Evolutionary conservation across 2,113 vertebrate genomes (phyloP).

Genomic region (Hippopotamus amphibius): DNA sequence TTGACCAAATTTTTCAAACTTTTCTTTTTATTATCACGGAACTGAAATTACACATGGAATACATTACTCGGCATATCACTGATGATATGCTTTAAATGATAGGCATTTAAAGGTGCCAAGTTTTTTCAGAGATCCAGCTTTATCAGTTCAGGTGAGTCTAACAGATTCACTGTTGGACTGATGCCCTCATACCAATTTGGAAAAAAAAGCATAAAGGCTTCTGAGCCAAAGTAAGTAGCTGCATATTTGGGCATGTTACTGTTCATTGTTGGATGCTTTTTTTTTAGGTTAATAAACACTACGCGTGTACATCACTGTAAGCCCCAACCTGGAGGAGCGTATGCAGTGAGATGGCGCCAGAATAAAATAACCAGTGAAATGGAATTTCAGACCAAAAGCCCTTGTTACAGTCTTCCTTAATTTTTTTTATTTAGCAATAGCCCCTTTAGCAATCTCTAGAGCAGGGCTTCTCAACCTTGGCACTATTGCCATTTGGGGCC

Average conservation of each 20-base stretch:
- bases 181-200: background rate
- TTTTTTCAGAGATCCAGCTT: background rate
- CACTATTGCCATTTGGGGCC: background rate
- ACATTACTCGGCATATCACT: background rate
- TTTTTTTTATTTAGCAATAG: background rate
- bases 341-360: fast-evolving
- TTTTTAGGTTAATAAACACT: background rate
- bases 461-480: background rate
- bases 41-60: constrained; percentile 7
- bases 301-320: fast-evolving
- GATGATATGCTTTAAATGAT: background rate
- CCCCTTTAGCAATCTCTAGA: background rate
- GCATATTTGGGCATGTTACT: background rate
- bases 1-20: constrained; percentile 50
- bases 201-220: background rate
- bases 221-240: background rate
- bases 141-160: background rate
- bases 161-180: background rate
- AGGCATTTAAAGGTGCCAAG: background rate
- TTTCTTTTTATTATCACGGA: background rate
- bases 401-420: background rate
- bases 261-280: background rate
- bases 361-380: background rate
- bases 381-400: background rate
- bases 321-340: fast-evolving